These are phyloP conservation scores for Saccostrea cuccullata DNA, from an alignment of 1,140 invertebrate genomes.

Conservation along the genomic window DNA sequence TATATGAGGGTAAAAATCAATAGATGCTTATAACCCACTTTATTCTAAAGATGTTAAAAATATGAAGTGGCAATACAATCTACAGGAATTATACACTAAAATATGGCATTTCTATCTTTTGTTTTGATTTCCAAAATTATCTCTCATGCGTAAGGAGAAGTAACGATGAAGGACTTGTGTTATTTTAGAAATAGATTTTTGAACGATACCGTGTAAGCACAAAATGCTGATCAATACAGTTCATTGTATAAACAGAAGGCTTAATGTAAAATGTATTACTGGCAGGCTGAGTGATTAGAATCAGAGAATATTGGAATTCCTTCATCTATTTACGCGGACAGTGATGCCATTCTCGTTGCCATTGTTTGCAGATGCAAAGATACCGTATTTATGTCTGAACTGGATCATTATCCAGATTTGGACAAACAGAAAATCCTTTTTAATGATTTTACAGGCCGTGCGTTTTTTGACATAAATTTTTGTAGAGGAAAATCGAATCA, in stretches of 20 bases:
- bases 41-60: too few species aligned
- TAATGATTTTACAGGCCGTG: slow-evolving; percentile 20
- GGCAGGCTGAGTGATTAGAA: background rate
- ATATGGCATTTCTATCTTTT: too few species aligned
- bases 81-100: too few species aligned
- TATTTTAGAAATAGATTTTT: background rate
- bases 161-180: background rate
- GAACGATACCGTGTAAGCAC: slow-evolving; percentile 10
- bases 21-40: too few species aligned
- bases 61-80: too few species aligned
- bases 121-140: too few species aligned
- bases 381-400: background rate
- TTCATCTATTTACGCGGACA: slow-evolving; percentile 10
- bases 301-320: slow-evolving; percentile 19
- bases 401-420: slow-evolving; percentile 10
- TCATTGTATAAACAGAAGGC: slow-evolving; percentile 3
- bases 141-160: too few species aligned
- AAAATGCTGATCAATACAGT: background rate
- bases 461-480: slow-evolving; percentile 1
- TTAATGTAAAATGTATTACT: slow-evolving; percentile 35
- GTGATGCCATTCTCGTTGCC: background rate
- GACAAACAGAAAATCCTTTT: slow-evolving; percentile 26
- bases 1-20: too few species aligned
- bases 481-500: slow-evolving; percentile 13
- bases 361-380: slow-evolving; percentile 31